Percentiles rank a stretch among this genome's conserved stretches.
phyloP scores from a whole-genome alignment of 2,888 invertebrate species.

The Notodonta dromedarius region DNA sequence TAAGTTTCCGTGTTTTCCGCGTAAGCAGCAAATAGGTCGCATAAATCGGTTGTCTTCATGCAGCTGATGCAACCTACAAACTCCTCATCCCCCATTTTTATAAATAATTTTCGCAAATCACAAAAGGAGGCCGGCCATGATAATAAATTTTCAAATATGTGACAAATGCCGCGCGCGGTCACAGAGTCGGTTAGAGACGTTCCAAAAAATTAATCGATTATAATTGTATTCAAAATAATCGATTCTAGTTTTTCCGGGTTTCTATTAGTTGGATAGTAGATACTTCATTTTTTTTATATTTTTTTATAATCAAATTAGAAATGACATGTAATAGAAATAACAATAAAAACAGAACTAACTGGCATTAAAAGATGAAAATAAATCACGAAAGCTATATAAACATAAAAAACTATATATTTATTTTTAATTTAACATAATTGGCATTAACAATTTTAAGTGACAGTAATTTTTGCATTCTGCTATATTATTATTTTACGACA shows the following conservation, averaged over 20 bases:
- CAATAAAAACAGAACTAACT: no score
- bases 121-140: slow-evolving; percentile 47
- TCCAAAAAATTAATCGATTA: neutral
- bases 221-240: neutral
- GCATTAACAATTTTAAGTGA: no score
- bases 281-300: neutral
- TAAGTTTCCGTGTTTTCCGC: slow-evolving; percentile 73
- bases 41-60: slow-evolving; percentile 76
- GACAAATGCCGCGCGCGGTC: slow-evolving; percentile 41
- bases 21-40: slow-evolving; percentile 78
- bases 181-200: neutral
- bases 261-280: slow-evolving; percentile 6
- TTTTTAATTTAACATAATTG: no score
- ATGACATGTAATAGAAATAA: no score
- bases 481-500: no score
- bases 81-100: slow-evolving; percentile 71
- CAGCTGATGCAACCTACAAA: slow-evolving; percentile 81
- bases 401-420: no score
- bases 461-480: no score
- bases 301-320: no score
- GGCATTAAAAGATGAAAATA: no score
- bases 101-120: slow-evolving; percentile 34
- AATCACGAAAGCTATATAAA: no score
- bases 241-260: neutral
- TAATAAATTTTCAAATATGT: slow-evolving; percentile 33